Evolutionary conservation across 37 sponge, comb jelly and placozoan genomes (phyloP).

Genomic region (Axinella damicornis): DNA sequence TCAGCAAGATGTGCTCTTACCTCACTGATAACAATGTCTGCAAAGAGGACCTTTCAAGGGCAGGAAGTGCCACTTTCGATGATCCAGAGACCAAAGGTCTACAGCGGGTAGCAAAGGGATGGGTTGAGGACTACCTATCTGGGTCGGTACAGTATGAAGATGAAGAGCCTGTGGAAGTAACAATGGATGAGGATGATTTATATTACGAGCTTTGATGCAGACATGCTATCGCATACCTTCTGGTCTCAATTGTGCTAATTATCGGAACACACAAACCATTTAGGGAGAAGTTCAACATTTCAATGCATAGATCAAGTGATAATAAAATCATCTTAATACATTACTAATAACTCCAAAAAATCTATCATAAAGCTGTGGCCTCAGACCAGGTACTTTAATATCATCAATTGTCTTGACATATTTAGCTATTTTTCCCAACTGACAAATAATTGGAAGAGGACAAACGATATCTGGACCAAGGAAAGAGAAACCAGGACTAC

Average conservation of each 20-base stretch:
- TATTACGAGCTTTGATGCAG: no score
- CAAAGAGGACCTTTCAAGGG: not conserved
- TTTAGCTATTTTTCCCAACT: not conserved
- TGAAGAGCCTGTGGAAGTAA: no score
- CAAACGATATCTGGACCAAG: not conserved
- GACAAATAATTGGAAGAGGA: not conserved
- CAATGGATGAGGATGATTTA: no score
- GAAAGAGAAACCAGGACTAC: not conserved
- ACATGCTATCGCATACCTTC: no score
- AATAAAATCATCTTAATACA: no score
- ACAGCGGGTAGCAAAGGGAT: not conserved
- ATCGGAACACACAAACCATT: no score
- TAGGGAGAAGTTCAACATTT: no score
- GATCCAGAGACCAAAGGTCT: conserved; percentile 7
- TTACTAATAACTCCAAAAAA: no score
- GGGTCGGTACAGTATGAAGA: not conserved
- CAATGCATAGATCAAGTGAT: no score
- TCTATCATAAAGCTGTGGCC: no score
- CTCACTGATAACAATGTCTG: not conserved
- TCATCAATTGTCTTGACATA: not conserved
- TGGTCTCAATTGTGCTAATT: no score
- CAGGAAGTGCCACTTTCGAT: no score
- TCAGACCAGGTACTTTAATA: not conserved
- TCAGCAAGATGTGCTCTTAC: not conserved
- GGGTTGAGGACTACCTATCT: not conserved